These are phyloP conservation scores for Augiades crinisus DNA, from an alignment of 2,888 invertebrate genomes.

Conservation along the genomic window DNA sequence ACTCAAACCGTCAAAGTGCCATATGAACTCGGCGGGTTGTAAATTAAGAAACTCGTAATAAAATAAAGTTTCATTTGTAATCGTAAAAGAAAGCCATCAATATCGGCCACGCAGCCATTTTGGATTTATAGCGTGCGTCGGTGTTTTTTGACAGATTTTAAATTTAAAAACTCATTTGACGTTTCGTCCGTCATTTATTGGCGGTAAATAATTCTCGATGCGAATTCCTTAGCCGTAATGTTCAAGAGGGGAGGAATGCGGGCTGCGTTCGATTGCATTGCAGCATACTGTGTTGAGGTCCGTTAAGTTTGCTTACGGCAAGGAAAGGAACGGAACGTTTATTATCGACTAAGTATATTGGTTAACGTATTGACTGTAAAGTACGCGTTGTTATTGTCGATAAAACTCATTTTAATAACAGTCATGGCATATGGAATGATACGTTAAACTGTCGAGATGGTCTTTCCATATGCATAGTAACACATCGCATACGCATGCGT, in stretches of 20 bases:
- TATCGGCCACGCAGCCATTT: slow-evolving; percentile 45
- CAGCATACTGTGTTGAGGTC: slow-evolving; percentile 43
- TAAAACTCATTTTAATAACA: slow-evolving; percentile 26
- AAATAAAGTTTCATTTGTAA: slow-evolving; percentile 50
- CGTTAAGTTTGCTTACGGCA: slow-evolving; percentile 39
- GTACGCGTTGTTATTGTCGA: neutral
- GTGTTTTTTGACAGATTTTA: slow-evolving; percentile 45
- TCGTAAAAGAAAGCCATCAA: slow-evolving; percentile 71
- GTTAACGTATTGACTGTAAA: neutral
- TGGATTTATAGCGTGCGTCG: slow-evolving; percentile 52
- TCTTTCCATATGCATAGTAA: slow-evolving; percentile 44
- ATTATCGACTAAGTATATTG: slow-evolving; percentile 19
- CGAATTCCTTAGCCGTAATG: slow-evolving; percentile 37
- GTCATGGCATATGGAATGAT: slow-evolving; percentile 23
- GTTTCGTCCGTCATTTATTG: slow-evolving; percentile 42
- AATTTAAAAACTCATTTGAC: slow-evolving; percentile 49
- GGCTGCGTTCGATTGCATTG: slow-evolving; percentile 47
- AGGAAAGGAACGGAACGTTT: slow-evolving; percentile 20
- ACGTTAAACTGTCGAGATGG: slow-evolving; percentile 44
- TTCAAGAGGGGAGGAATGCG: slow-evolving; percentile 43
- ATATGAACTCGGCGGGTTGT: slow-evolving; percentile 45
- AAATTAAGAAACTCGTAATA: slow-evolving; percentile 54
- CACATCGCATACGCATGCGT: slow-evolving; percentile 37
- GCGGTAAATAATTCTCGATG: slow-evolving; percentile 45
- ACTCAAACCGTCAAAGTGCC: slow-evolving; percentile 40